A percentile compares a stretch with the other conserved stretches of the same genome.
Evolutionary conservation across 1,140 invertebrate genomes (phyloP).

Genomic region (Drosophila ohnishii): DNA sequence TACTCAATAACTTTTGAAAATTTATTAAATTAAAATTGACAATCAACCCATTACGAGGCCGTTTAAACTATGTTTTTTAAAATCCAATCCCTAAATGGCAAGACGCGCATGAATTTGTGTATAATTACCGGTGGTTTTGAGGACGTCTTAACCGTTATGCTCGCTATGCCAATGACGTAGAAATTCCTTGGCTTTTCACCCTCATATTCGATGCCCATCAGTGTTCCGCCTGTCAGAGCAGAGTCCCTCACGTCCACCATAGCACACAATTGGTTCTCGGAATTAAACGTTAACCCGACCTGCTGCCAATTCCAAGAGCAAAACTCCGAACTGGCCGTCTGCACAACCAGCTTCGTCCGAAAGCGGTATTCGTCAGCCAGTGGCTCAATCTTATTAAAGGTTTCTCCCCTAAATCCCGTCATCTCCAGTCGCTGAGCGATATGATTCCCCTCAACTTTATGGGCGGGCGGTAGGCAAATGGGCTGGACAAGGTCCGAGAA

Average conservation of each 20-base stretch:
- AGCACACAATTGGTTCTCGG: neutral
- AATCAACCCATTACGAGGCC: neutral
- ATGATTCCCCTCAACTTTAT: neutral
- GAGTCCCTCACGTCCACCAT: neutral
- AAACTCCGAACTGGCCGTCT: slow-evolving; percentile 1
- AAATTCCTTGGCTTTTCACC: slow-evolving; percentile 7
- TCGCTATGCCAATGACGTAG: slow-evolving; percentile 15
- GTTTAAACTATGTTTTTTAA: neutral
- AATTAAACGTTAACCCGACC: neutral
- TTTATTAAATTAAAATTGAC: neutral
- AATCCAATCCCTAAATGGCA: slow-evolving; percentile 24
- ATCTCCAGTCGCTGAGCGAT: slow-evolving; percentile 12
- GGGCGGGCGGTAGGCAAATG: slow-evolving; percentile 21
- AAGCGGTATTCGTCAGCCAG: neutral
- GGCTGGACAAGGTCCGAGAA: slow-evolving; percentile 15
- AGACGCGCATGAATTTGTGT: neutral
- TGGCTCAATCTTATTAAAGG: neutral
- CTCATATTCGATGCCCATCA: slow-evolving; percentile 16
- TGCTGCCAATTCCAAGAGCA: neutral
- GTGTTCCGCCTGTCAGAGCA: neutral
- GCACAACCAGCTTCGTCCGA: slow-evolving; percentile 1
- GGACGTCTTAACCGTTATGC: neutral
- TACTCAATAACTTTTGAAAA: neutral
- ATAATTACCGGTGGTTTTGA: neutral
- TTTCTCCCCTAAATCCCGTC: slow-evolving; percentile 8